A percentile compares a stretch with the other conserved stretches of the same genome.
Evolutionary conservation across 2,797 vertebrate genomes (phyloP).

Genomic region (Arrhamphus sclerolepis): DNA sequence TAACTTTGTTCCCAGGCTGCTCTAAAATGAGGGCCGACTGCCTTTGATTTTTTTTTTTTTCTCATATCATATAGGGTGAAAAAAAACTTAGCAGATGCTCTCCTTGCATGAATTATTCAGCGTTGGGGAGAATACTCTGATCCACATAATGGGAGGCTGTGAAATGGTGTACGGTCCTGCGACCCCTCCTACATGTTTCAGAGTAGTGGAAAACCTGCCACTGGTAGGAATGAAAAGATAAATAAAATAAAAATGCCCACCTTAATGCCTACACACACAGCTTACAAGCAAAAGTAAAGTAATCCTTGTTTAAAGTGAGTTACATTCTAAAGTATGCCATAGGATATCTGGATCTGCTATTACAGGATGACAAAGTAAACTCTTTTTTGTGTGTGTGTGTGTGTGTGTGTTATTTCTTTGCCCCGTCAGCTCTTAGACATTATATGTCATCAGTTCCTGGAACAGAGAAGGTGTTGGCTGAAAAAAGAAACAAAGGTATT

Average conservation of each 20-base stretch:
- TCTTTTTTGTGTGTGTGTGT: no score
- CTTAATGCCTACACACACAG: conserved; percentile 12
- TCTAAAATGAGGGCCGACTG: conserved; percentile 34
- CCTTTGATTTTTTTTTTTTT: conserved; percentile 43
- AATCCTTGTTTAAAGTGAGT: not conserved
- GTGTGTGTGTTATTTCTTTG: not conserved
- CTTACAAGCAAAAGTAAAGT: not conserved
- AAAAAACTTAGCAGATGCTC: conserved; percentile 75
- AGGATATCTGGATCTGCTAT: no score
- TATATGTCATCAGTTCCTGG: conserved; percentile 25
- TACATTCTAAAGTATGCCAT: not conserved
- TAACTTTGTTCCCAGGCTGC: conserved; percentile 19
- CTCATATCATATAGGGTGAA: conserved; percentile 33
- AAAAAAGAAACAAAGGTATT: not conserved
- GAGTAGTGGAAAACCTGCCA: conserved; percentile 32
- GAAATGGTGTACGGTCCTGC: conserved; percentile 54
- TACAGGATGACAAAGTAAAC: no score
- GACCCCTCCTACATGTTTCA: conserved; percentile 75
- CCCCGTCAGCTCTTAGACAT: conserved; percentile 22
- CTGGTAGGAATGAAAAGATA: conserved; percentile 14
- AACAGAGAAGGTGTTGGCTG: conserved; percentile 9
- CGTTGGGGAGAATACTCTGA: conserved; percentile 64
- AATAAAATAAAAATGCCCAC: not conserved
- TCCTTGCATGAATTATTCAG: conserved; percentile 74
- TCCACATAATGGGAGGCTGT: conserved; percentile 74